These are phyloP conservation scores for Diploscapter pachys DNA, from an alignment of 1,140 invertebrate genomes.

Conservation along the genomic window DNA sequence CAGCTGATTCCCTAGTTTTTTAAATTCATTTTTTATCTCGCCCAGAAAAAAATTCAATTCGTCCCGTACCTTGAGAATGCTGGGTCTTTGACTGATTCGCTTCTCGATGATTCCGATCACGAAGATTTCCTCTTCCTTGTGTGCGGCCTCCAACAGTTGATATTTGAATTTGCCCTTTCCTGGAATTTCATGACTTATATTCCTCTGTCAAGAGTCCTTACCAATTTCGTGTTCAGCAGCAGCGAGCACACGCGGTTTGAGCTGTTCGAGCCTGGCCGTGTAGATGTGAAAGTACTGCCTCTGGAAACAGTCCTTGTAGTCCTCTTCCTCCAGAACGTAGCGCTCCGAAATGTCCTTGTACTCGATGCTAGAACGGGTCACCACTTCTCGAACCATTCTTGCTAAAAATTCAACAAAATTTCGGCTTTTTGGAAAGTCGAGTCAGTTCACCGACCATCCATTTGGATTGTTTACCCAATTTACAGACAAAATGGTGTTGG, in stretches of 20 bases:
- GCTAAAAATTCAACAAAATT: no score
- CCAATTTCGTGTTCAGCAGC: no score
- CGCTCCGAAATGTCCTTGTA: background rate
- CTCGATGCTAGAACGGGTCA: background rate
- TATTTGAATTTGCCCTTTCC: background rate
- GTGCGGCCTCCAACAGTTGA: background rate
- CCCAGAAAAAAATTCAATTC: no score
- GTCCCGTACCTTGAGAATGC: background rate
- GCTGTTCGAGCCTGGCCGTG: background rate
- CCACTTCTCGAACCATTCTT: background rate
- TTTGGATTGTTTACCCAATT: no score
- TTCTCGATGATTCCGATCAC: slow-evolving; percentile 21
- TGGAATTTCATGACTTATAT: no score
- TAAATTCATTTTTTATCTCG: background rate
- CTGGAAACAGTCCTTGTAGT: background rate
- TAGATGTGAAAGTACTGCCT: slow-evolving; percentile 11
- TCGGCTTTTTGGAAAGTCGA: no score
- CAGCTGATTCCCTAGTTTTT: no score
- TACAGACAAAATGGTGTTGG: no score
- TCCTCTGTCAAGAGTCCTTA: no score
- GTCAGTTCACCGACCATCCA: no score
- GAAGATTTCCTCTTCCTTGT: slow-evolving; percentile 7
- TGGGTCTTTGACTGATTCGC: slow-evolving; percentile 25
- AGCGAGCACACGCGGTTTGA: background rate
- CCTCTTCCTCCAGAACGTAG: background rate